Evolutionary conservation across 2,113 vertebrate genomes (phyloP), one percentile per base, ranked within the genome.

Genomic region (Rhabdomys dilectus): DNA sequence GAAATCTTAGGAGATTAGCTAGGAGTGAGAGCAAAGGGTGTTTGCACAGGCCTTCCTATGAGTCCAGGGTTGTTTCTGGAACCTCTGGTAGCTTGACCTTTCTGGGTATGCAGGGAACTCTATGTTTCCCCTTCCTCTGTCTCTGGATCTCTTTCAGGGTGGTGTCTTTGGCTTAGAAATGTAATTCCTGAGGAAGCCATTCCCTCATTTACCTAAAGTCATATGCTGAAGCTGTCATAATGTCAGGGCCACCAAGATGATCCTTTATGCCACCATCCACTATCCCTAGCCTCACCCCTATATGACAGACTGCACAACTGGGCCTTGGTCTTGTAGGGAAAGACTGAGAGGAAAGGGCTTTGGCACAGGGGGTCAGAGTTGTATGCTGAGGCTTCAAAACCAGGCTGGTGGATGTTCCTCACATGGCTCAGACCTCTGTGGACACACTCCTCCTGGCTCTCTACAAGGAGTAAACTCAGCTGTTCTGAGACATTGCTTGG

Each of bases 381-480:
- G 12, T 24, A 22, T 51, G 51, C 42, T 7, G 5, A 53, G 60
- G 51, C 51, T 53, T 66, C 56, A 66, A 19, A 12, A 45, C 53
- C 36, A 60, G 87, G 62, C 48, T 45, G 60, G 92, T 36, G 60
- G 45, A 2, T 24, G n/a, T 9, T 21, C 29, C 51, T 62, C 2
- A 13, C 1, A 1, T 26, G 60, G 26, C 19, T 15, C 4, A 1
- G 7, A 11, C 15, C 73, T 80, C 34, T 0, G 9, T 36, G 64
- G 16, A 58, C 4, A 0, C 6, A 17, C 29, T 68, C 21, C 66
- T 56, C 42, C 39, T 1, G 39, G 77, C 7, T 31, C 21, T 5
- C 4, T 31, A 22, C 34, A 9, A 9, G 31, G 31, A 51, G 2
- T 42, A 26, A 48, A 45, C 31, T 77, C n/a, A n/a, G 29, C n/a